Percentiles rank a stretch among this genome's conserved stretches.
These are phyloP conservation scores for Cyprinella venusta DNA, from an alignment of 2,797 vertebrate genomes.

Conservation along the genomic window DNA sequence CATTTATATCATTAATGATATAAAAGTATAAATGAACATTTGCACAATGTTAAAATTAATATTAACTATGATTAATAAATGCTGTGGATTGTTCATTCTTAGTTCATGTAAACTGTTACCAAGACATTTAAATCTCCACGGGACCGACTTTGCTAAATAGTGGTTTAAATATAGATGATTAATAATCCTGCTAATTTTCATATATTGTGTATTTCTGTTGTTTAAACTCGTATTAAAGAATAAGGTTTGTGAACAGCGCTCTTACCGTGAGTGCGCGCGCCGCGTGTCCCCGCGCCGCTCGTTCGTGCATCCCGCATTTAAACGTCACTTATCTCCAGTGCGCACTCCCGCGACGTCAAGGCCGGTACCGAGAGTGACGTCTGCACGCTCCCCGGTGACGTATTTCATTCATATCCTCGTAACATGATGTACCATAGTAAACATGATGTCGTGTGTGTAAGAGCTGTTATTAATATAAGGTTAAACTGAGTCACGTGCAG, in stretches of 20 bases:
- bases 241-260: not conserved
- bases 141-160: not conserved
- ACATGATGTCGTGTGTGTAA: too few relatives aligned
- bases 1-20: too few relatives aligned
- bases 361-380: conserved; percentile 2
- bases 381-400: not conserved
- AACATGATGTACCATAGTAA: not conserved
- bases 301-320: conserved; percentile 60
- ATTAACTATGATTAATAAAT: too few relatives aligned
- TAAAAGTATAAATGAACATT: too few relatives aligned
- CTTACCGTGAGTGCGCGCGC: not conserved
- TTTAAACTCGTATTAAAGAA: not conserved
- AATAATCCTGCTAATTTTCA: not conserved
- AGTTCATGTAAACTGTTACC: too few relatives aligned
- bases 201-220: not conserved
- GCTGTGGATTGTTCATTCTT: too few relatives aligned
- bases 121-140: not conserved
- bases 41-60: too few relatives aligned
- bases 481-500: too few relatives aligned
- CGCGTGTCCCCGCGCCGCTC: not conserved
- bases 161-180: not conserved
- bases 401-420: not conserved
- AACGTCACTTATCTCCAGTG: conserved; percentile 63
- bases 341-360: conserved; percentile 19
- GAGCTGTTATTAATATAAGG: not conserved